Conservation (phyloP, 2,113 vertebrate genomes). For the Strix aluco region DNA sequence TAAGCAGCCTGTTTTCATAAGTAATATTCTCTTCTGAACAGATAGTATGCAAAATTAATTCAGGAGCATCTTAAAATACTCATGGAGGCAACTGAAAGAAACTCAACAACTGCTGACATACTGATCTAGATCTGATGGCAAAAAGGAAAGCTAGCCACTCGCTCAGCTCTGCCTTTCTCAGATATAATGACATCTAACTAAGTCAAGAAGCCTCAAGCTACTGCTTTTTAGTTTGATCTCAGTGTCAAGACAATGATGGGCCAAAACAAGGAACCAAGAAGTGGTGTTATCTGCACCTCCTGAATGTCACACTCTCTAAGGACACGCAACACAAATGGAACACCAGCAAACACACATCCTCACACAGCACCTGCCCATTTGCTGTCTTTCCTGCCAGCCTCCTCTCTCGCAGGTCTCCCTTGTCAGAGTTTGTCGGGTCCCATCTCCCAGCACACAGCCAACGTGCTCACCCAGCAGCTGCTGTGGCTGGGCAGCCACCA, state of each 20-base stretch:
- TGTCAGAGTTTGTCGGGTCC: neutral
- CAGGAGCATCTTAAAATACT: neutral
- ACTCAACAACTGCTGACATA: neutral
- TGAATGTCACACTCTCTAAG: neutral
- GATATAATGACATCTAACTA: neutral
- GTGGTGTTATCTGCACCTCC: neutral
- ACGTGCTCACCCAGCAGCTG: rapidly evolving
- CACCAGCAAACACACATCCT: neutral
- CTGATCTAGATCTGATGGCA: neutral
- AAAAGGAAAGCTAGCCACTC: neutral
- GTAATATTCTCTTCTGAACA: neutral
- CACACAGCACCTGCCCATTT: neutral
- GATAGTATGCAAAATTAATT: neutral
- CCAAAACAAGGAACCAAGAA: neutral
- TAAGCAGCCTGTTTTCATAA: neutral
- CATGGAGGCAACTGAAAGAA: neutral
- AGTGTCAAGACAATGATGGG: neutral
- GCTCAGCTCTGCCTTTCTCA: neutral
- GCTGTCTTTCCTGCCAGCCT: neutral
- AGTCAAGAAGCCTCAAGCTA: neutral
- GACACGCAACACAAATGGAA: neutral
- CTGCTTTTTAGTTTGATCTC: neutral
- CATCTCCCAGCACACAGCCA: neutral
- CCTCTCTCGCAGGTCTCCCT: neutral
- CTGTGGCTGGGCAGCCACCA: neutral